Conservation (phyloP, 2,888 invertebrate genomes). For the Conchocele bisecta region DNA sequence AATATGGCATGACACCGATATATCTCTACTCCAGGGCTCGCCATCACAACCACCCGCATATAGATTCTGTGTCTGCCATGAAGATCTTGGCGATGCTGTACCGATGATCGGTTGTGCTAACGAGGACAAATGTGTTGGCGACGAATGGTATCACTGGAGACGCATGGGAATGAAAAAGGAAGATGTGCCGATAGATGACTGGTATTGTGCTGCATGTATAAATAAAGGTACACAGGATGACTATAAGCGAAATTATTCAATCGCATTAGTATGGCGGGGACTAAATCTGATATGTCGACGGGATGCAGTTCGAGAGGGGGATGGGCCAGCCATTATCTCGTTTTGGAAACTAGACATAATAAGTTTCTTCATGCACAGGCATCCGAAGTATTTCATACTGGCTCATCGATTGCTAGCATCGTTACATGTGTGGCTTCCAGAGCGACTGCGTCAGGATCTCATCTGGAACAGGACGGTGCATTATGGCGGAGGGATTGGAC, state of each 20-base stretch:
- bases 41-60: no score
- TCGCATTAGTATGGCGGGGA: conserved; percentile 47
- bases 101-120: conserved; percentile 51
- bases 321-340: conserved; percentile 58
- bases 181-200: conserved; percentile 37
- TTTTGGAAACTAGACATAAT: conserved; percentile 46
- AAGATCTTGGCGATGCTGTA: conserved; percentile 33
- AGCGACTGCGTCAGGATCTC: conserved; percentile 30
- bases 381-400: conserved; percentile 50
- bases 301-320: conserved; percentile 61
- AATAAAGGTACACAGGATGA: not conserved
- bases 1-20: no score
- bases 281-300: conserved; percentile 51
- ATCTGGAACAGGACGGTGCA: conserved; percentile 49
- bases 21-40: no score
- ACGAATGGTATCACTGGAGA: conserved; percentile 48
- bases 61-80: conserved; percentile 35
- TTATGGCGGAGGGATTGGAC: conserved; percentile 51
- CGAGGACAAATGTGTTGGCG: conserved; percentile 23
- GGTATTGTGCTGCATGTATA: conserved; percentile 29
- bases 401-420: conserved; percentile 43
- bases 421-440: conserved; percentile 44
- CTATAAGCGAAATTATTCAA: conserved; percentile 29
- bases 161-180: conserved; percentile 36
- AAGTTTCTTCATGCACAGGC: conserved; percentile 40